These are phyloP conservation scores for Trissoscelio sp. DNA, from an alignment of 2,888 invertebrate species.

Conservation along the genomic window DNA sequence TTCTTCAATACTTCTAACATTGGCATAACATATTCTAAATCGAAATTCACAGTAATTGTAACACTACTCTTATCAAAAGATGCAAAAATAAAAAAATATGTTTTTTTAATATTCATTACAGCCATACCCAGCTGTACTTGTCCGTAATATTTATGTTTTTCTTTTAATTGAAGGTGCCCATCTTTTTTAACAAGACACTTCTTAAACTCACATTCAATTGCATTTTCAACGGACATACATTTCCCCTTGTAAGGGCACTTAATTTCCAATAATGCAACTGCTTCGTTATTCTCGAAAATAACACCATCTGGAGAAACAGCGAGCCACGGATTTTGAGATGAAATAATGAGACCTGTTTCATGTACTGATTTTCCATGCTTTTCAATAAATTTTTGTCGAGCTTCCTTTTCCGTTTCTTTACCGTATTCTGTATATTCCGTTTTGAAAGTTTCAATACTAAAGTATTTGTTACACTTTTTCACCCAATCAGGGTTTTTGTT, in stretches of 20 bases:
- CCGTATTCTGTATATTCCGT: neutral
- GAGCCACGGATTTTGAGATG: conserved; percentile 21
- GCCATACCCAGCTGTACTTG: conserved; percentile 31
- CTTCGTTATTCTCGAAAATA: conserved; percentile 47
- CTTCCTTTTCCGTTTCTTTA: conserved; percentile 33
- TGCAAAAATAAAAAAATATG: conserved; percentile 1
- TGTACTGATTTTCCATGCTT: neutral
- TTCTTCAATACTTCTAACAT: too few relatives aligned
- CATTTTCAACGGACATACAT: conserved; percentile 24
- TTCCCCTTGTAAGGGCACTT: conserved; percentile 69
- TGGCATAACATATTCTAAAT: too few relatives aligned
- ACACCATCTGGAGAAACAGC: conserved; percentile 33
- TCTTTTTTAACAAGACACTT: neutral
- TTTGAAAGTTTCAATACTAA: neutral
- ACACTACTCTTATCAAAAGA: conserved; percentile 8
- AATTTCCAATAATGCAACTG: conserved; percentile 67
- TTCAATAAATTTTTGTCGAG: neutral
- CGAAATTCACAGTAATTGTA: too few relatives aligned
- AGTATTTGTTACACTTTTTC: conserved; percentile 8
- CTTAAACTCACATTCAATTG: conserved; percentile 1
- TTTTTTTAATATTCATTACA: neutral
- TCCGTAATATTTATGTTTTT: conserved; percentile 53
- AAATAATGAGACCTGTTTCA: conserved; percentile 25
- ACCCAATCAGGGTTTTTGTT: conserved; percentile 60
- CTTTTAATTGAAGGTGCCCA: conserved; percentile 12